Conservation (phyloP, 2,113 vertebrate species). For the Pelodiscus sinensis region DNA sequence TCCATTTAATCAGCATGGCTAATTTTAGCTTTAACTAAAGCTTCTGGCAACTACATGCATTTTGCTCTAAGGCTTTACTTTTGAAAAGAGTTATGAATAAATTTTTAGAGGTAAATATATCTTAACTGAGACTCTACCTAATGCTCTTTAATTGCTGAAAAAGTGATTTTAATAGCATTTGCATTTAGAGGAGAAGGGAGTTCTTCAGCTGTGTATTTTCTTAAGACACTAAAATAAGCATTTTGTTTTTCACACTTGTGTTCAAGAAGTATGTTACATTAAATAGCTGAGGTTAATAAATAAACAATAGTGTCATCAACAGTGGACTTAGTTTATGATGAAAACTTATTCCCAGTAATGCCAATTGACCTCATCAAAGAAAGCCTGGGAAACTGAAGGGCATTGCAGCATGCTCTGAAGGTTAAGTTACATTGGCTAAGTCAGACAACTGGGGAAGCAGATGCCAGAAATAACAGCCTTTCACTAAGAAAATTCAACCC, state of each 20-base stretch:
- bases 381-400: not conserved
- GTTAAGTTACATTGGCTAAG: not conserved
- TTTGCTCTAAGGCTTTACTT: constrained; percentile 70
- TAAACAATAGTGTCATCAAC: constrained; percentile 30
- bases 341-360: constrained; percentile 3
- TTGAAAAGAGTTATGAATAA: constrained; percentile 59
- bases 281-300: constrained; percentile 32
- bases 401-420: not conserved
- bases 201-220: constrained; percentile 37
- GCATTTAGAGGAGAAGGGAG: constrained; percentile 44
- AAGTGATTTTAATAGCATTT: constrained; percentile 60
- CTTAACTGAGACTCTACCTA: constrained; percentile 67
- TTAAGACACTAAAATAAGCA: constrained; percentile 44
- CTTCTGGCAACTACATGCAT: constrained; percentile 59
- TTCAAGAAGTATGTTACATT: not conserved
- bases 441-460: not conserved
- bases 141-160: constrained; percentile 66
- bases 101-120: constrained; percentile 72
- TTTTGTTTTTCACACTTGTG: constrained; percentile 38
- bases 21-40: constrained; percentile 76
- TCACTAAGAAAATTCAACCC: not conserved
- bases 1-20: constrained; percentile 75
- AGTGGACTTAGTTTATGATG: constrained; percentile 19
- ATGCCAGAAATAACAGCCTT: not conserved
- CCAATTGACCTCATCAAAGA: not conserved